phyloP scores from a whole-genome alignment of 2,888 invertebrate genomes.

The Mechanitis mazaeus region DNA sequence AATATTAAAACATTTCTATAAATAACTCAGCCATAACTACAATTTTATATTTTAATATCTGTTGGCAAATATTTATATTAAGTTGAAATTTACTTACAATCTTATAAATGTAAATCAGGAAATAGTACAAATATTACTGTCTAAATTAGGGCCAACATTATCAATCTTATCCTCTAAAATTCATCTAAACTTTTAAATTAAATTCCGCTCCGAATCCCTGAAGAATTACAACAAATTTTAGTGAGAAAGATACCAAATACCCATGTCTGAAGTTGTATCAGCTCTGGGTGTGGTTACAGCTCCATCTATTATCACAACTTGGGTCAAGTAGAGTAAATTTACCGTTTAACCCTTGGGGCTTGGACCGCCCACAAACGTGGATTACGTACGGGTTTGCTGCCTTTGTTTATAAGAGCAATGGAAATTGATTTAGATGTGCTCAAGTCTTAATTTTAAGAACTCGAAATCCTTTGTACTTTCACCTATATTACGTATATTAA shows the following conservation, averaged over 20 bases:
- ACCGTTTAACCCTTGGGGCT: slow-evolving; percentile 27
- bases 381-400: slow-evolving; percentile 28
- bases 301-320: slow-evolving; percentile 32
- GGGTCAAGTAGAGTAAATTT: slow-evolving; percentile 31
- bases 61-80: too few species aligned
- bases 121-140: not conserved
- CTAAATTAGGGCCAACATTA: slow-evolving; percentile 2
- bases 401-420: slow-evolving; percentile 31
- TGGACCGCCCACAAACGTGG: slow-evolving; percentile 26
- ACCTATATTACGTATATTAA: slow-evolving; percentile 20
- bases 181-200: slow-evolving; percentile 29
- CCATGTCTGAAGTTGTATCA: slow-evolving; percentile 27
- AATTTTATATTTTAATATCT: too few species aligned
- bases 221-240: slow-evolving; percentile 29
- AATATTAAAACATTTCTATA: too few species aligned
- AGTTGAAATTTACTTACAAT: too few species aligned
- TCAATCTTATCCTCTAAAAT: slow-evolving; percentile 18
- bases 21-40: too few species aligned
- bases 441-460: slow-evolving; percentile 30
- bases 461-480: slow-evolving; percentile 21
- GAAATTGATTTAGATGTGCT: slow-evolving; percentile 32
- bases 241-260: slow-evolving; percentile 23
- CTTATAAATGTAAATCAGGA: too few species aligned
- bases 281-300: slow-evolving; percentile 27
- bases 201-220: slow-evolving; percentile 22